A percentile compares a stretch with the other conserved stretches of the same genome.
These are phyloP conservation scores for Microtus pennsylvanicus DNA, from an alignment of 2,113 vertebrate genomes.

Conservation along the genomic window DNA sequence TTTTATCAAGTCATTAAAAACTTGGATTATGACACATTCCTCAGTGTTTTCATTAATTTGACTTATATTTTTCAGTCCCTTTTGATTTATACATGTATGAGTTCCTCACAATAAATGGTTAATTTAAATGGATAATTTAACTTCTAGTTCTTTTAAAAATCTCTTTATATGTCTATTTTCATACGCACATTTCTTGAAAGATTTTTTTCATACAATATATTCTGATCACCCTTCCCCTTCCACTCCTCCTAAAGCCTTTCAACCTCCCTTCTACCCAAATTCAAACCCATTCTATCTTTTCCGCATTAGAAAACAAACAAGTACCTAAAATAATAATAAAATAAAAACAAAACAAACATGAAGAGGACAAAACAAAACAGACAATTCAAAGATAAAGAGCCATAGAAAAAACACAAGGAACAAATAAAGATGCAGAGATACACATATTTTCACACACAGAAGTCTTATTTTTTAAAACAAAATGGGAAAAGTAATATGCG, in stretches of 20 bases:
- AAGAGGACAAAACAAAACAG: background rate
- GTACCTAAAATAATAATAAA: background rate
- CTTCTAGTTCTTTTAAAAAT: background rate
- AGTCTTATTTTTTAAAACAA: background rate
- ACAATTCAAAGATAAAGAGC: background rate
- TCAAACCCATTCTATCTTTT: background rate
- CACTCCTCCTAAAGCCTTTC: background rate
- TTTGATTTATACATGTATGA: background rate
- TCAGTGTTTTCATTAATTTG: background rate
- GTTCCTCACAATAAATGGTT: background rate
- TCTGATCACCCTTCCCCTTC: background rate
- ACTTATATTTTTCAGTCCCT: background rate
- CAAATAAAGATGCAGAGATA: background rate
- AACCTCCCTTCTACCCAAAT: background rate
- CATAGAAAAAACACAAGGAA: background rate
- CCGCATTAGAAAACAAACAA: background rate
- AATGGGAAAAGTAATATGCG: background rate
- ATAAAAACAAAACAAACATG: background rate
- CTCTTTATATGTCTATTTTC: background rate
- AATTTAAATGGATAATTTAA: background rate
- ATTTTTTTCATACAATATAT: background rate
- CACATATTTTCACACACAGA: background rate
- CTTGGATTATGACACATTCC: background rate
- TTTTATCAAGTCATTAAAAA: background rate
- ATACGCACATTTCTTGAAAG: background rate